phyloP scores from a whole-genome alignment of 2,888 invertebrate genomes.

The Amphipyra tragopoginis region DNA sequence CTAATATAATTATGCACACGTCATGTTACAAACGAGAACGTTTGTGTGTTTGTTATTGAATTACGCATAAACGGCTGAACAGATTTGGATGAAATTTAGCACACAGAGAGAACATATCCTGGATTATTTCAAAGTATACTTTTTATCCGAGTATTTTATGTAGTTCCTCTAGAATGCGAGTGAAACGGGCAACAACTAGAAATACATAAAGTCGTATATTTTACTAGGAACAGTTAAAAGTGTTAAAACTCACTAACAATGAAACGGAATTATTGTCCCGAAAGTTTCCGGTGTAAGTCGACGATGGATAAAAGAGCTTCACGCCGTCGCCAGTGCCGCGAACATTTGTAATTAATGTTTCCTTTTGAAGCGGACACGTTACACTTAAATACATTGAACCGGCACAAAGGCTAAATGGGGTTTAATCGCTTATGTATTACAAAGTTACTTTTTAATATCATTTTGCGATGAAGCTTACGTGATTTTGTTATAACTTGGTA shows the following conservation, averaged over 20 bases:
- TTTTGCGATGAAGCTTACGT: constrained; percentile 3
- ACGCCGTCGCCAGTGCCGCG: constrained; percentile 10
- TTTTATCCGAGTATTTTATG: no score
- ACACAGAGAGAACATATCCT: no score
- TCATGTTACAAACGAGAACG: no score
- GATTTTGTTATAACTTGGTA: constrained; percentile 25
- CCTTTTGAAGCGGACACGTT: constrained; percentile 38
- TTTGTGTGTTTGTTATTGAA: no score
- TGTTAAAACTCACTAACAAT: constrained; percentile 23
- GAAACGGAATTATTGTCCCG: constrained; percentile 31
- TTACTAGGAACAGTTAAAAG: constrained; percentile 12
- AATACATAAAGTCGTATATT: no score
- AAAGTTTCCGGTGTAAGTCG: constrained; percentile 37
- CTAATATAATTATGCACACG: no score
- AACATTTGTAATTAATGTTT: constrained; percentile 49
- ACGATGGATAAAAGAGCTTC: constrained; percentile 24
- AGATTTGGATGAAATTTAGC: no score
- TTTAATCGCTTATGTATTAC: constrained; percentile 26
- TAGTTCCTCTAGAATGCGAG: no score
- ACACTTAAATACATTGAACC: constrained; percentile 45
- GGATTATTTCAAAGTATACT: no score
- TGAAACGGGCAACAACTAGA: no score
- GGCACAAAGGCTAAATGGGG: constrained; percentile 37
- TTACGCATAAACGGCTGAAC: no score
- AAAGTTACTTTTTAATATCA: constrained; percentile 34